Evolutionary conservation across 2,888 invertebrate species (phyloP), one percentile per base, ranked within the genome.

Genomic region (Lasioglossum leucozonium): DNA sequence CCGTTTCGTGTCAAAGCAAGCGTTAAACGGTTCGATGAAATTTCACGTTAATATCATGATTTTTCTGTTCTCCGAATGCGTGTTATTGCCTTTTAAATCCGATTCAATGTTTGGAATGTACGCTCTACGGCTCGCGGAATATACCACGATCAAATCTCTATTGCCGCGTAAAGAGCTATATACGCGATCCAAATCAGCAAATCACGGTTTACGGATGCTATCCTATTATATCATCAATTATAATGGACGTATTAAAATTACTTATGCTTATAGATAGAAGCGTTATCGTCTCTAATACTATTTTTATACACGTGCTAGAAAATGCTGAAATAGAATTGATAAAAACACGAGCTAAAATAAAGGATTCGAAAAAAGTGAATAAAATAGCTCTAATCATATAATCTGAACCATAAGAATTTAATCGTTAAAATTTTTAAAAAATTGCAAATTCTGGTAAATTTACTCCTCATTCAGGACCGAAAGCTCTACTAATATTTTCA

Each of bases 21-120:
- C 51, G 44, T 74, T 67, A 79, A 26, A 37, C 55, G 11, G 71
- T 51, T 73, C 72, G 76, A 76, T 55, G 40, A 55, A 8, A 84
- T 65, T 34, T 55, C 58, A 47, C 62, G 40, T 62, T 42, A 72
- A 76, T 73, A 55, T 44, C 13, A 34, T 1, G 10, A 76, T 44
- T 72, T 76, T 77, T 47, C 65, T 4, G 10, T 8, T 16, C 8
- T 40, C 13, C 34, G 34, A 4, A 26, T 2, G 34, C 13, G 72
- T 67, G 55, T 47, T 69, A 79, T 58, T 58, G 22, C n/a, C 69
- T 26, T 11, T 79, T 71, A 74, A 82, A 74, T 71, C 69, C 40
- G 69, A 74, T 74, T 79, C 26, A 40, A 13, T 18, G 69, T 47
- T 62, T 18, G 69, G 42, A 42, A 58, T 79, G 42, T 58, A 2